Conservation (phyloP, 2,888 invertebrate genomes). For the Stenolophus ochropezus region DNA sequence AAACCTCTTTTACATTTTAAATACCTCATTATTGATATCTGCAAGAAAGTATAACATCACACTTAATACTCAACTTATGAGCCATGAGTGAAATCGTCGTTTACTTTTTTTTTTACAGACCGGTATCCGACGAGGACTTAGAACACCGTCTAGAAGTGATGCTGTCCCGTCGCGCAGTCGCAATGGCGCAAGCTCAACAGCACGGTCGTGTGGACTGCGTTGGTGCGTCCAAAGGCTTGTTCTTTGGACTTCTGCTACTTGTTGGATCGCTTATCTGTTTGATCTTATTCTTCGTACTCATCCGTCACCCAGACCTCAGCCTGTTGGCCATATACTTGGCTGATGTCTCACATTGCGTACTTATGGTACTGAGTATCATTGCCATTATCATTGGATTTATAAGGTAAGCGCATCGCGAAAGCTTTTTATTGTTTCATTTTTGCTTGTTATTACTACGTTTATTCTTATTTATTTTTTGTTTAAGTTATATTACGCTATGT, state of each 20-base stretch:
- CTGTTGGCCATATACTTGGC: slow-evolving; percentile 92
- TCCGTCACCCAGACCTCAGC: slow-evolving; percentile 88
- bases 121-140: slow-evolving; percentile 86
- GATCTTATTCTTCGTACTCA: slow-evolving; percentile 96
- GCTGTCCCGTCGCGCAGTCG: slow-evolving; percentile 90
- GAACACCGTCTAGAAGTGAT: slow-evolving; percentile 92
- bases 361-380: slow-evolving; percentile 91
- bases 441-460: slow-evolving; percentile 45
- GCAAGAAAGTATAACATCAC: too few relatives aligned
- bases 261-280: slow-evolving; percentile 94
- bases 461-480: neutral
- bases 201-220: slow-evolving; percentile 94
- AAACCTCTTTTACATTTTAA: too few relatives aligned
- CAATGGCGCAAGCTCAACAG: slow-evolving; percentile 87
- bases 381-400: slow-evolving; percentile 94
- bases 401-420: slow-evolving; percentile 76
- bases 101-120: slow-evolving; percentile 70
- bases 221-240: slow-evolving; percentile 94
- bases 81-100: too few relatives aligned
- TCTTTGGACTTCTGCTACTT: slow-evolving; percentile 91
- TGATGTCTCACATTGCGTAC: slow-evolving; percentile 91
- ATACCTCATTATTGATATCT: too few relatives aligned
- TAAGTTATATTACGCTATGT: too few relatives aligned
- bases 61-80: too few relatives aligned
- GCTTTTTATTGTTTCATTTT: neutral